Evolutionary conservation across 2,797 vertebrate genomes (phyloP).

Genomic region (Chaetodon trifasciatus): DNA sequence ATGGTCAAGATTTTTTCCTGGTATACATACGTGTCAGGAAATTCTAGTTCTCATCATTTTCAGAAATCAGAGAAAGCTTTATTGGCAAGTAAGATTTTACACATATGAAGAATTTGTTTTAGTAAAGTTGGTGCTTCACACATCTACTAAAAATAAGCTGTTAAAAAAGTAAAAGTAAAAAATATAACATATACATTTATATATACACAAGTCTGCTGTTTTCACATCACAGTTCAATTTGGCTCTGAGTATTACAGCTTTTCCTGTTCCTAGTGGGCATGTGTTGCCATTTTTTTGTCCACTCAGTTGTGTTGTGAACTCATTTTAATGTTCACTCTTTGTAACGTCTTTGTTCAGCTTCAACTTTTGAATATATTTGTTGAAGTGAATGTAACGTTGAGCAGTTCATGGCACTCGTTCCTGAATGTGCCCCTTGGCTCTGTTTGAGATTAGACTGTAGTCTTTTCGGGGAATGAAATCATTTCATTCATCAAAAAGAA

Average conservation of each 20-base stretch:
- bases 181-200: too few relatives aligned
- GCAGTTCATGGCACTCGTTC: not conserved
- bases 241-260: not conserved
- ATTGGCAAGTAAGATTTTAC: too few relatives aligned
- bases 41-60: not conserved
- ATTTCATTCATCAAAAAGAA: not conserved
- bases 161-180: too few relatives aligned
- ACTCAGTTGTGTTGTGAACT: not conserved
- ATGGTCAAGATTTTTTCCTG: not conserved
- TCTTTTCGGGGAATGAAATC: not conserved
- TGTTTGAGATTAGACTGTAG: not conserved
- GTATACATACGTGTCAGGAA: not conserved
- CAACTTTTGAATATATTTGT: slow-evolving; percentile 9
- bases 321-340: not conserved
- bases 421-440: slow-evolving; percentile 3
- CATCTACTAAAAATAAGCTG: too few relatives aligned
- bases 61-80: too few relatives aligned
- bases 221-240: not conserved
- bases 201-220: too few relatives aligned
- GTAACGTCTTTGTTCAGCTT: not conserved
- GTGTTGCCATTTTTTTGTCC: not conserved
- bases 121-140: too few relatives aligned
- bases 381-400: not conserved
- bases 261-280: not conserved
- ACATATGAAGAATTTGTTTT: too few relatives aligned